Conservation (phyloP, 2,113 vertebrate genomes). For the Sigmodon hispidus region DNA sequence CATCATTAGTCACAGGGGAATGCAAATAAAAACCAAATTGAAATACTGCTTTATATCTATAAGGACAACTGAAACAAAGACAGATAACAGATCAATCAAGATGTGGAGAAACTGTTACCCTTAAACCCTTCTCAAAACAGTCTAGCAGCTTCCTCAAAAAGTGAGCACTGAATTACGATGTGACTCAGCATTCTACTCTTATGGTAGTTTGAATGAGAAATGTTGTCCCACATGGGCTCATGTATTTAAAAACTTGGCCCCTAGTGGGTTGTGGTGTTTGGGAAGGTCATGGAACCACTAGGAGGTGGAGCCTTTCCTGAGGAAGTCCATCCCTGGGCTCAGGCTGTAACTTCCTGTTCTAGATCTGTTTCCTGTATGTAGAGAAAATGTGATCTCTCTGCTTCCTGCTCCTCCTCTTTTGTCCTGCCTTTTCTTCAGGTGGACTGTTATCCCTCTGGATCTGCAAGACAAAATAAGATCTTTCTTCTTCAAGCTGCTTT, state of each 20-base stretch:
- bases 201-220: not conserved
- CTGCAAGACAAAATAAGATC: not conserved
- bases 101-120: not conserved
- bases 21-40: constrained; percentile 18
- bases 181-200: not conserved
- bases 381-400: not conserved
- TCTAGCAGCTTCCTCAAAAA: not conserved
- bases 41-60: not conserved
- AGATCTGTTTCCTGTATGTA: not conserved
- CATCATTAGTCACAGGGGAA: not conserved
- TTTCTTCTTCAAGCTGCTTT: not conserved
- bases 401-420: too few species aligned
- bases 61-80: not conserved
- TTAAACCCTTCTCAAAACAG: not conserved
- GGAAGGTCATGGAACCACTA: not conserved
- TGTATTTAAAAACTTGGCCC: not conserved
- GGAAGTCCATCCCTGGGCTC: not conserved
- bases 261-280: not conserved
- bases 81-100: not conserved
- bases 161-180: not conserved
- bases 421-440: not conserved
- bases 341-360: not conserved
- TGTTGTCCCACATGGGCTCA: too few species aligned
- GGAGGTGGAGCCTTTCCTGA: not conserved
- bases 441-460: not conserved